Evolutionary conservation across 2,113 vertebrate species (phyloP).

Genomic region (Cyphotilapia sp.): DNA sequence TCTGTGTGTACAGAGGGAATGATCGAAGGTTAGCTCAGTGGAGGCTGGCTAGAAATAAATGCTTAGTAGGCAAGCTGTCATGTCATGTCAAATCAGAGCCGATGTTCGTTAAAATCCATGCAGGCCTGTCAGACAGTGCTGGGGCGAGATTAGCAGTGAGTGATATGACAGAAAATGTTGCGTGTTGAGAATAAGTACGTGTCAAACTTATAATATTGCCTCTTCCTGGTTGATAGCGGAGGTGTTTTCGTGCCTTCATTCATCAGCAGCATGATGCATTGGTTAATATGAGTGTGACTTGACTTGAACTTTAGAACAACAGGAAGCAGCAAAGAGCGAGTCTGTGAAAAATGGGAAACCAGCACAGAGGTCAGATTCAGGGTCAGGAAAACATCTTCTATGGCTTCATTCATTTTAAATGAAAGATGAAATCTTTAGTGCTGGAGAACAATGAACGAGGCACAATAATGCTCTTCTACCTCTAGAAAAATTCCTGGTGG

Average conservation of each 20-base stretch:
- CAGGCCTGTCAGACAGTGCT: not conserved
- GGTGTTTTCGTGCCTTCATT: not conserved
- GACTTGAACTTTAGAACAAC: not conserved
- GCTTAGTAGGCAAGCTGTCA: not conserved
- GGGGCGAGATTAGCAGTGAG: not conserved
- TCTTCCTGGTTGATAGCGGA: not conserved
- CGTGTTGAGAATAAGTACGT: accelerated
- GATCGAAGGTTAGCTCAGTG: not conserved
- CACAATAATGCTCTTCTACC: not conserved
- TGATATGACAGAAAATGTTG: not conserved
- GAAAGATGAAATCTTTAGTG: not conserved
- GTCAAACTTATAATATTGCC: not conserved
- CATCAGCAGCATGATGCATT: not conserved
- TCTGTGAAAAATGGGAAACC: not conserved
- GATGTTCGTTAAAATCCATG: not conserved
- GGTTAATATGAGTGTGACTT: not conserved
- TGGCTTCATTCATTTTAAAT: not conserved
- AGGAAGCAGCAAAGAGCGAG: not conserved
- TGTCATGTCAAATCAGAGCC: not conserved
- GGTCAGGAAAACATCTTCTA: not conserved
- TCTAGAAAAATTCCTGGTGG: not conserved
- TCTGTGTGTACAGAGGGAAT: not conserved
- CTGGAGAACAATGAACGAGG: not conserved
- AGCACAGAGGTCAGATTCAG: not conserved
- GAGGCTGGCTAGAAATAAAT: not conserved